Evolutionary conservation across 2,888 invertebrate genomes (phyloP).

Genomic region (Spodoptera littoralis): DNA sequence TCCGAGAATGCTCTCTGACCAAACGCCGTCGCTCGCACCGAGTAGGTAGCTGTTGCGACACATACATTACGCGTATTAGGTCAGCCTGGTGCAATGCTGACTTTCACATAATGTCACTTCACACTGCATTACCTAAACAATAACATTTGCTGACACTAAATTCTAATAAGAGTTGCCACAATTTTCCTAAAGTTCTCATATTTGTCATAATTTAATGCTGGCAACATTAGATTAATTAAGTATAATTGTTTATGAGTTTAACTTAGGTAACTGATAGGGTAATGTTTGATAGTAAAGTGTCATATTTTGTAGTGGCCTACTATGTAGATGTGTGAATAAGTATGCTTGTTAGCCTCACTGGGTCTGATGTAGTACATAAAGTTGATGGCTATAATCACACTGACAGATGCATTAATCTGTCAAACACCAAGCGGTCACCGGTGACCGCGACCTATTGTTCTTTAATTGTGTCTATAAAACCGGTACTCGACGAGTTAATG

Average conservation of each 20-base stretch:
- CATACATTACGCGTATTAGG: slow-evolving; percentile 66
- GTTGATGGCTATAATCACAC: slow-evolving; percentile 7
- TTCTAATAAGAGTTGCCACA: slow-evolving; percentile 71
- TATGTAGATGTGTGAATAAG: slow-evolving; percentile 30
- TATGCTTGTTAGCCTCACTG: slow-evolving; percentile 4
- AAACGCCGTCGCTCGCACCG: slow-evolving; percentile 48
- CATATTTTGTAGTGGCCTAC: slow-evolving; percentile 16
- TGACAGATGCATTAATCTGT: slow-evolving; percentile 16
- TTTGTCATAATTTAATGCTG: slow-evolving; percentile 48
- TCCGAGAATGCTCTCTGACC: slow-evolving; percentile 68
- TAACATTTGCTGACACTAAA: slow-evolving; percentile 55
- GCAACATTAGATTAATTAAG: slow-evolving; percentile 64
- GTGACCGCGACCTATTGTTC: too few relatives aligned
- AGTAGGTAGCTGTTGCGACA: slow-evolving; percentile 66
- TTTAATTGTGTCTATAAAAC: too few relatives aligned
- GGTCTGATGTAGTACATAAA: slow-evolving; percentile 3
- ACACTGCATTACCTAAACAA: slow-evolving; percentile 59
- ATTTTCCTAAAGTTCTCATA: slow-evolving; percentile 15
- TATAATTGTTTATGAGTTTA: slow-evolving; percentile 15
- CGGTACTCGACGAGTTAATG: too few relatives aligned
- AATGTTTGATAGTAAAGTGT: slow-evolving; percentile 22
- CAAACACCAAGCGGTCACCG: too few relatives aligned
- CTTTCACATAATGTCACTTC: slow-evolving; percentile 70
- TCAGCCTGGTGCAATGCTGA: slow-evolving; percentile 72
- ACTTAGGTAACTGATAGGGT: slow-evolving; percentile 29